Conservation (phyloP, 2,113 vertebrate species). For the Gallinago media region DNA sequence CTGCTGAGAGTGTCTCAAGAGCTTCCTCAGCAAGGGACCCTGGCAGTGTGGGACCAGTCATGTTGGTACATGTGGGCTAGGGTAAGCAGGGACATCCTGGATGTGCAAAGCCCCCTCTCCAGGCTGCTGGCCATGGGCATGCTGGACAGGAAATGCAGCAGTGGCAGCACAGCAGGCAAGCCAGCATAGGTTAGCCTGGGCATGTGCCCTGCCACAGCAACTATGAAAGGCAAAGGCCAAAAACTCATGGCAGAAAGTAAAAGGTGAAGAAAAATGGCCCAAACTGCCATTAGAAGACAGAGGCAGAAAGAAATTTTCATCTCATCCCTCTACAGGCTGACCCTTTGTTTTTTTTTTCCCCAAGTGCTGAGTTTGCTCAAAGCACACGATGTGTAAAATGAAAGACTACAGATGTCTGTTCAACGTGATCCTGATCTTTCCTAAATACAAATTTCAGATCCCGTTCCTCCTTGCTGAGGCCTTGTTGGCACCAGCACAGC, state of each 20-base stretch:
- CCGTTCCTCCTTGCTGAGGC: not conserved
- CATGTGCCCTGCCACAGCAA: not conserved
- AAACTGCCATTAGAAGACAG: not conserved
- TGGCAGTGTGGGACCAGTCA: accelerated
- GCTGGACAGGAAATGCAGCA: accelerated
- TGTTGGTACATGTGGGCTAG: not conserved
- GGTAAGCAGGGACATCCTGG: not conserved
- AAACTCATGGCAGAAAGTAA: not conserved
- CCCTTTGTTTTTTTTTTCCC: accelerated
- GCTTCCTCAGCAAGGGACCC: not conserved
- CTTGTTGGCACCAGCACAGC: not conserved
- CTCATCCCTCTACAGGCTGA: not conserved
- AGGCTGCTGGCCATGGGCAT: accelerated
- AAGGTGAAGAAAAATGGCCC: not conserved
- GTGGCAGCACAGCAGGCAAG: not conserved
- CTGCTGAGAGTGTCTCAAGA: not conserved
- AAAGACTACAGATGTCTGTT: not conserved
- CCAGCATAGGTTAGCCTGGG: not conserved
- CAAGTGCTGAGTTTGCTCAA: not conserved
- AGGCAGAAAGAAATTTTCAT: not conserved
- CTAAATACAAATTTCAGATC: not conserved
- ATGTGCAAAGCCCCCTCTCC: not conserved
- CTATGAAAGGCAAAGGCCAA: not conserved
- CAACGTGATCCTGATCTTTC: not conserved
- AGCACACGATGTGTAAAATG: not conserved